Base-by-base conservation (phyloP, 2,888 invertebrate species). In the Harpalus rufipes region DNA sequence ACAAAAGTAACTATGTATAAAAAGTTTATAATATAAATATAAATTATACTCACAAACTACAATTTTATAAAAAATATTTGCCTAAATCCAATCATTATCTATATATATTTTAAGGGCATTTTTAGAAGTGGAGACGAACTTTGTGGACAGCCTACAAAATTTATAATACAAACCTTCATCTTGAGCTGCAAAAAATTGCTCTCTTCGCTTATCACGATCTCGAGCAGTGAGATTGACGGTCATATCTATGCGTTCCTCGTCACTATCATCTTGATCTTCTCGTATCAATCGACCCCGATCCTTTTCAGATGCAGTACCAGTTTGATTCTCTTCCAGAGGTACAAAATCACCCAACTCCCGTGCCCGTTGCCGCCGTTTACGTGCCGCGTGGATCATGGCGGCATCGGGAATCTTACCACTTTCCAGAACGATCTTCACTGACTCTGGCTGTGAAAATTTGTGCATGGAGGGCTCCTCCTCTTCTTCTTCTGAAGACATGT, bases 391-490 rank as follows among this genome's bases (percentile, higher is more conserved):
- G 90, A 99, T 99, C 93, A 98, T 96, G 81, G 97, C 97, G 8
- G 99, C 99, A 93, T 99, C 99, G 8, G 99, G 99, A 89, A 99
- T 99, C 87, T 95, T 95, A 14, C 98, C 98, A 89, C 96, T 96
- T 91, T 96, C 96, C 86, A 97, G 92, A 88, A 97, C 94, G 88
- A 95, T 94, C 89, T 96, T 95, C 88, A 97, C 94, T 87, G 95
- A 94, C 89, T 96, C 96, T 0, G 93, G 93, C 88, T 93, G 93
- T 12, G 93, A 92, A 88, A 95, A 95, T 87, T 92, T 92, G 89
- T 94, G 94, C 76, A 85, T 87, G 78, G 87, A 80, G 72, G 82
- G 92, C 88, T 93, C 90, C 90, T 92, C 92, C 85, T 94, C 92
- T 90, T 95, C 92, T 90, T 95, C 95, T 59, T 94, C 95, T 1